Conservation (phyloP, 2,113 vertebrate genomes). For the Alectura lathami region DNA sequence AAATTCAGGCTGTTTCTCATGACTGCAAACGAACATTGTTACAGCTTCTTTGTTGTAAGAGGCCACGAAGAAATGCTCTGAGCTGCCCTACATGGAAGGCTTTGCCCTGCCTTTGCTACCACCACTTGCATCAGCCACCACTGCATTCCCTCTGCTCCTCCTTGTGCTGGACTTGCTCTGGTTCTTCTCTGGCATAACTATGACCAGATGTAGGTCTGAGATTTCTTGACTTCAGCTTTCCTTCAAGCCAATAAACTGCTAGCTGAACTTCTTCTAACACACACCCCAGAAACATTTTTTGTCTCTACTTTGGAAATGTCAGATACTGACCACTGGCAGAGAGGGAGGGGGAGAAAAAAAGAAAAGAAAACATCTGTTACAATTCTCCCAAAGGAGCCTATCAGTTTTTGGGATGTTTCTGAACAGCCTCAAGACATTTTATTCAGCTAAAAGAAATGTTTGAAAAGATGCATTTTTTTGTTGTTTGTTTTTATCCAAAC, state of each 20-base stretch:
- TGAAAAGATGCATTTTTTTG: neutral
- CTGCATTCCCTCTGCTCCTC: neutral
- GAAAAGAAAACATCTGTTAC: constrained; percentile 48
- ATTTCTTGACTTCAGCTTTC: neutral
- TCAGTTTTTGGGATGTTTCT: neutral
- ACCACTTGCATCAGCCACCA: neutral
- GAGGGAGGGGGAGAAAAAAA: neutral
- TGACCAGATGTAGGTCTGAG: neutral
- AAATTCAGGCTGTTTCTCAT: neutral
- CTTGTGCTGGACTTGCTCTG: neutral
- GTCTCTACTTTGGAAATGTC: neutral
- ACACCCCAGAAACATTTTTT: neutral
- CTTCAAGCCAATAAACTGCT: neutral
- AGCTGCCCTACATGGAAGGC: accelerated
- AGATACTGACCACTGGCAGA: neutral
- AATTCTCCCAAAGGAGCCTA: neutral
- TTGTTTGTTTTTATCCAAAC: neutral
- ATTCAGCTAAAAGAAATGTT: constrained; percentile 3
- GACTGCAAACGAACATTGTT: neutral
- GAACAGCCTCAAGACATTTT: neutral
- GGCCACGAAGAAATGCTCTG: neutral
- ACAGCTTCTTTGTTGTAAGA: neutral
- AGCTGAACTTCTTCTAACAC: neutral
- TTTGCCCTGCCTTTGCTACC: neutral
- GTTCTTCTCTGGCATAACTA: neutral